Percentiles rank a stretch among this genome's conserved stretches.
phyloP scores from a whole-genome alignment of 2,888 invertebrate species.

The Amphipoea oculea region DNA sequence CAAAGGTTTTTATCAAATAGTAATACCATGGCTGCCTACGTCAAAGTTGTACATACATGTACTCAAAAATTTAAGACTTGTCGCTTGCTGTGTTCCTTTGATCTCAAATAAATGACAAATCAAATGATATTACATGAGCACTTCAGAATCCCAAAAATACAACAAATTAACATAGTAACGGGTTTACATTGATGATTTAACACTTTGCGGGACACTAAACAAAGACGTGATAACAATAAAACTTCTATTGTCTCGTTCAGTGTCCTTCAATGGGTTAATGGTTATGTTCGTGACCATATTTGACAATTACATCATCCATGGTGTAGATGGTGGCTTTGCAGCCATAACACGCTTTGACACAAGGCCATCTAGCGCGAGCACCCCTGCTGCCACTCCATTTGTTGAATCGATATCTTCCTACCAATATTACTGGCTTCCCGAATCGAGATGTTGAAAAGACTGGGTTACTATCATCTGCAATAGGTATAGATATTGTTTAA shows the following conservation, averaged over 20 bases:
- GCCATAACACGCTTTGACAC: slow-evolving; percentile 65
- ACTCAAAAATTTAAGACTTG: neutral
- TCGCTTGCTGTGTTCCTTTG: neutral
- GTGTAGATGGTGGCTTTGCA: slow-evolving; percentile 71
- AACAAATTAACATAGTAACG: neutral
- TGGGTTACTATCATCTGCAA: slow-evolving; percentile 34
- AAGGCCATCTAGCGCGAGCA: slow-evolving; percentile 65
- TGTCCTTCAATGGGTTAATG: slow-evolving; percentile 36
- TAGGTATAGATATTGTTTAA: neutral
- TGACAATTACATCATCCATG: slow-evolving; percentile 56
- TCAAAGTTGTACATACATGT: neutral
- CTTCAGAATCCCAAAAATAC: neutral
- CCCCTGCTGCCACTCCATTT: slow-evolving; percentile 60
- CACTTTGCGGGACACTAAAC: neutral
- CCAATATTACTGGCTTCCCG: slow-evolving; percentile 73
- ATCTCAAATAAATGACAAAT: neutral
- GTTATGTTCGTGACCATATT: slow-evolving; percentile 58
- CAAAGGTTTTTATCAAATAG: neutral
- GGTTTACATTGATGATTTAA: slow-evolving; percentile 22
- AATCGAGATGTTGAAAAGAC: slow-evolving; percentile 67
- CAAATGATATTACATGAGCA: neutral
- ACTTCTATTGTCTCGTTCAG: neutral
- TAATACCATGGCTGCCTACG: neutral
- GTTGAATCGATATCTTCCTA: slow-evolving; percentile 71
- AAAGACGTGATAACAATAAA: neutral